Base-by-base conservation (phyloP, 2,888 invertebrate genomes). In the Macropis europaea region DNA sequence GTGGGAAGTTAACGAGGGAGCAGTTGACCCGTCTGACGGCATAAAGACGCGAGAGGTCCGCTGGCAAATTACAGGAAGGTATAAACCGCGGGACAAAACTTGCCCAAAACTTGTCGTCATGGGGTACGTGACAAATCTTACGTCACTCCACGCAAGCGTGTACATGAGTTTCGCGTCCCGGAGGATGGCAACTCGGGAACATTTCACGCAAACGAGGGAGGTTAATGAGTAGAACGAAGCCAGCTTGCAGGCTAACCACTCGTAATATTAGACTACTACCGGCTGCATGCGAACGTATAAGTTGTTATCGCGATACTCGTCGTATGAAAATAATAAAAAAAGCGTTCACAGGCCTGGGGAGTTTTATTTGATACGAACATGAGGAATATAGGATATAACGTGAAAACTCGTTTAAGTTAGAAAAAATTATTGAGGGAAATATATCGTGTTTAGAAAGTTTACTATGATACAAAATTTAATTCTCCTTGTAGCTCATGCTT, bases 41-140 rank as follows among this genome's bases (percentile, higher is more conserved):
- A 61, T 78, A 76, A 80, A 81, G 81, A 76, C 62, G 59, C 67
- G 47, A 48, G 47, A 53, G 30, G 32, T 22, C 34, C 42, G 36
- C 56, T n/a, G 76, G 71, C 66, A 78, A 79, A 79, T 79, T 79
- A 73, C 66, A 60, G 56, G 48, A 59, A 62, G 54, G 50, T 50
- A 74, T 80, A 80, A 80, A 80, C 69, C 66, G 57, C 52, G 61
- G 36, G 52, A 54, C 69, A 53, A 75, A 79, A 80, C 72, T 79
- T 77, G 42, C 56, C 36, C 11, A 59, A 54, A 80, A 77, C 75
- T 79, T 74, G 69, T 56, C 50, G 66, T 60, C 71, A 30, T 22
- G 24, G 69, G 52, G 54, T 74, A 80, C 75, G 80, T 79, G 80
- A 79, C 79, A 70, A 79, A 79, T 79, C 80, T 75, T 74, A 80